Evolutionary conservation across 2,113 vertebrate species (phyloP), one percentile per base, ranked within the genome.

Genomic region (Prietella phreatophila): DNA sequence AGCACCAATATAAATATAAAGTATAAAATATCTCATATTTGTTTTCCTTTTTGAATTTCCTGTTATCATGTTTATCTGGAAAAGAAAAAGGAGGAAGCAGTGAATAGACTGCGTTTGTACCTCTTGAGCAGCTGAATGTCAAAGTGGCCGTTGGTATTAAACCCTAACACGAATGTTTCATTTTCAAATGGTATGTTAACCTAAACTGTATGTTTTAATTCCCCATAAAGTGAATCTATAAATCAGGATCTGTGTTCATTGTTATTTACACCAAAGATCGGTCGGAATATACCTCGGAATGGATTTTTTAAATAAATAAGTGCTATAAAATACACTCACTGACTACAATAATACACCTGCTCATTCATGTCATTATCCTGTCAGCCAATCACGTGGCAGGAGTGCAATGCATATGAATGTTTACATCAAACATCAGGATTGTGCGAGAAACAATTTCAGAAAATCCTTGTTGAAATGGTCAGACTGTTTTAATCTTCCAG

Each of bases 141-240:
- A n/a, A 42, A 33, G 61, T 60, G 36, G 17, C 36, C 50, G 15
- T 85, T 61, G 36, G 20, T 39, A 78, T 85, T 58, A 60, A 76
- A 76, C 36, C 36, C 71, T 85, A 11, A 47, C 60, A 65, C 82
- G 39, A 89, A 89, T 83, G 87, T 85, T 91, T 86, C 30, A 53
- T 88, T 84, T 78, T 82, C n/a, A 88, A 81, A 81, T 80, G 50
- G 75, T 27, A 69, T 89, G 82, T 84, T 50, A 86, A 78, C 33
- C 30, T 76, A 76, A 82, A 58, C 50, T 88, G 75, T 82, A 79
- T 22, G 71, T 82, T 65, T 82, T 53, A 20, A 83, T 88, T 88
- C 53, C 47, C 85, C 58, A 86, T 85, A 89, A 89, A 88, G 10
- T 88, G 39, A 82, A 71, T 89, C 53, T 88, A 83, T 86, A 83